phyloP scores from a whole-genome alignment of 1,140 invertebrate genomes.

The Neoseiulus cucumeris region DNA sequence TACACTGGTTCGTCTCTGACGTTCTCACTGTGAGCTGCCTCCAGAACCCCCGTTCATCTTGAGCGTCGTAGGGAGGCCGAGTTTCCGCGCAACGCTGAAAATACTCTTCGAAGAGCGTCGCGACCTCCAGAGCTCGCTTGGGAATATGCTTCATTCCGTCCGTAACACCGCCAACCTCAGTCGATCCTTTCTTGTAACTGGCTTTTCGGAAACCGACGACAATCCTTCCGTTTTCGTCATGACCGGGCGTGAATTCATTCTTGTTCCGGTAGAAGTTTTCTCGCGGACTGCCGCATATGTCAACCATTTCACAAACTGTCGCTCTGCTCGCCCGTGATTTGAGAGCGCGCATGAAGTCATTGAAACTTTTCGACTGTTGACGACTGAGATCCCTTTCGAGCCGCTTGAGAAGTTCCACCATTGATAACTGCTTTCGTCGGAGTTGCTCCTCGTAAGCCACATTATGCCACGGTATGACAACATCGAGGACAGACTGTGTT shows the following conservation, averaged over 20 bases:
- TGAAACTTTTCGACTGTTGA: background rate
- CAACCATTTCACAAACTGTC: background rate
- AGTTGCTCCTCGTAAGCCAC: background rate
- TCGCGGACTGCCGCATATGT: constrained; percentile 24
- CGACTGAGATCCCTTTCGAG: background rate
- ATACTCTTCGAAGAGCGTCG: constrained; percentile 52
- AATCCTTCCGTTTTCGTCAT: constrained; percentile 33
- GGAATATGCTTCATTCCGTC: constrained; percentile 54
- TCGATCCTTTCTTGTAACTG: constrained; percentile 59
- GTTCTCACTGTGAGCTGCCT: constrained; percentile 61
- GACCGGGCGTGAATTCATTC: constrained; percentile 85
- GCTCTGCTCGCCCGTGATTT: background rate
- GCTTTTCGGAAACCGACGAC: constrained; percentile 65
- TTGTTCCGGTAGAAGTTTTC: constrained; percentile 76
- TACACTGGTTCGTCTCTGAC: constrained; percentile 41
- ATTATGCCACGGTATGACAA: background rate
- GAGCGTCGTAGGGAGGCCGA: constrained; percentile 53
- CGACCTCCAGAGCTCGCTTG: constrained; percentile 49
- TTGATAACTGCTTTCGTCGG: background rate
- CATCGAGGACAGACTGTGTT: background rate
- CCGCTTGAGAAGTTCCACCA: background rate
- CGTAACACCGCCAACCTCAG: constrained; percentile 50
- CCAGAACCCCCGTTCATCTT: constrained; percentile 67
- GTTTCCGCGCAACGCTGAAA: constrained; percentile 34
- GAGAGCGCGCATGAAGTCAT: background rate